Percentiles rank a stretch among this genome's conserved stretches.
These are phyloP conservation scores for Empis livida DNA, from an alignment of 2,888 invertebrate species.

Conservation along the genomic window DNA sequence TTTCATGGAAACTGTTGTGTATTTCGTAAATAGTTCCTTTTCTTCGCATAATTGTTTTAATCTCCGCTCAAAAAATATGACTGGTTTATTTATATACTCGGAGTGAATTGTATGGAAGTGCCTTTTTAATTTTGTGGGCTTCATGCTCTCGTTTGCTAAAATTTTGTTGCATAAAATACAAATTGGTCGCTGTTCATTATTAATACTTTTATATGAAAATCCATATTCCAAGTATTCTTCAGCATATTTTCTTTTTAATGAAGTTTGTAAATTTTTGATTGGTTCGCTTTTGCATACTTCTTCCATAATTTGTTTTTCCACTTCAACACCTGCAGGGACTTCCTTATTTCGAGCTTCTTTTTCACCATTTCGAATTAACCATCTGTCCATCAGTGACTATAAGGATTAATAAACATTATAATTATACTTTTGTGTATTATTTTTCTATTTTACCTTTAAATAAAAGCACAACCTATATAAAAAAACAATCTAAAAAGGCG, in stretches of 20 bases:
- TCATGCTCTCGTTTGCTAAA: neutral
- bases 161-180: neutral
- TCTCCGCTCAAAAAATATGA: too few relatives aligned
- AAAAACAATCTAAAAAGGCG: too few relatives aligned
- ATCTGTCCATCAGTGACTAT: neutral
- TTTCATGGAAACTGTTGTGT: neutral
- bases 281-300: neutral
- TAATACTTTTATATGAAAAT: neutral
- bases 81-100: neutral
- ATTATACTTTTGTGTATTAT: too few relatives aligned
- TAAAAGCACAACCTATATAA: too few relatives aligned
- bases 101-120: neutral
- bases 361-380: neutral
- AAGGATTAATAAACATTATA: neutral
- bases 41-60: neutral
- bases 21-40: neutral
- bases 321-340: neutral
- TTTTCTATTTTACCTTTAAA: too few relatives aligned
- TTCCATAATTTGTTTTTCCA: neutral
- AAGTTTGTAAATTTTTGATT: neutral
- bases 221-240: neutral
- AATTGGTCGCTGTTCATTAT: neutral
- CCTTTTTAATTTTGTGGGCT: neutral
- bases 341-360: neutral
- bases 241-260: neutral